These are phyloP conservation scores for Cinclus mexicanus DNA, from an alignment of 2,113 vertebrate genomes.

Conservation along the genomic window DNA sequence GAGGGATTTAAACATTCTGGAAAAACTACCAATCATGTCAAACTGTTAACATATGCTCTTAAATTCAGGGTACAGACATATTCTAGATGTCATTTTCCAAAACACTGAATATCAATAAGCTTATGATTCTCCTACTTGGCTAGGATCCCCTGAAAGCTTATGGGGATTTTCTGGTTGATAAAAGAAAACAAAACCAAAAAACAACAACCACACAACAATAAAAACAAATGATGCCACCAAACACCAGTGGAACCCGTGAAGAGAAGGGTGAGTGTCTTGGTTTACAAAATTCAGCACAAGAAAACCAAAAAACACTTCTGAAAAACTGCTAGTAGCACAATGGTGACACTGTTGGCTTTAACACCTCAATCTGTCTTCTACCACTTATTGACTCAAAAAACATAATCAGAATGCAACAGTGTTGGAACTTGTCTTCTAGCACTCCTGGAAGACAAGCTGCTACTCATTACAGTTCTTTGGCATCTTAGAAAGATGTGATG, in stretches of 20 bases:
- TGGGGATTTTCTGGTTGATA: background rate
- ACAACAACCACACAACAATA: background rate
- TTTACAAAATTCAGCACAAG: background rate
- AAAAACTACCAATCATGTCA: background rate
- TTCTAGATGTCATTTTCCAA: background rate
- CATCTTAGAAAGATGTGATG: slow-evolving; percentile 36
- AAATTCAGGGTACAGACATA: slow-evolving; percentile 17
- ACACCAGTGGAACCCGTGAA: background rate
- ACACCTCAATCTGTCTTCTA: slow-evolving; percentile 7
- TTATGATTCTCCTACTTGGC: background rate
- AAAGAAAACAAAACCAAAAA: background rate
- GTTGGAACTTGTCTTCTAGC: slow-evolving; percentile 54
- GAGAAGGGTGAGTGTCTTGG: background rate
- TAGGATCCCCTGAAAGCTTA: background rate
- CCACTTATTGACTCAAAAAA: slow-evolving; percentile 41
- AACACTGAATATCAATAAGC: background rate
- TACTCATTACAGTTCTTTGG: slow-evolving; percentile 44
- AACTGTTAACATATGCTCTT: slow-evolving; percentile 46
- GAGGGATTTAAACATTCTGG: slow-evolving; percentile 26
- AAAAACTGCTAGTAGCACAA: background rate
- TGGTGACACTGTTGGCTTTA: background rate
- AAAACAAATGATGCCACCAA: background rate
- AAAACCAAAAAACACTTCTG: background rate
- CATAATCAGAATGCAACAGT: slow-evolving; percentile 20
- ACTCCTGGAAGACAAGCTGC: slow-evolving; percentile 44